Evolutionary conservation across 2,888 invertebrate genomes (phyloP).

Genomic region (Lithophane leautieri): DNA sequence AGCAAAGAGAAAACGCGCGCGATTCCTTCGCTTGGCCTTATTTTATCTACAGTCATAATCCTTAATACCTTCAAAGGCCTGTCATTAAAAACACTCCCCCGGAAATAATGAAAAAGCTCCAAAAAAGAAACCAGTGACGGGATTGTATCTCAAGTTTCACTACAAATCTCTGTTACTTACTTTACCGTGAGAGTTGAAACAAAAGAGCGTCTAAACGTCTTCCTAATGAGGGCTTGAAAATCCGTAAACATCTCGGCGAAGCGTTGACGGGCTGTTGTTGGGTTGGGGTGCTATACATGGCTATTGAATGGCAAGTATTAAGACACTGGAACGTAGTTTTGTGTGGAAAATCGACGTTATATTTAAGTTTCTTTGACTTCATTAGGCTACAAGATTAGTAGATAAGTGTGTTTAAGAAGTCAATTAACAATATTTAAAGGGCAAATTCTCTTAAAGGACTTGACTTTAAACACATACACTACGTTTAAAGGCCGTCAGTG

Average conservation of each 20-base stretch:
- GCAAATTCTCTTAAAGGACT: not conserved
- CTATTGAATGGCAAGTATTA: constrained; percentile 3
- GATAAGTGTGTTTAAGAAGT: not conserved
- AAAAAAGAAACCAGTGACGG: not conserved
- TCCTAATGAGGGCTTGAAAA: constrained; percentile 50
- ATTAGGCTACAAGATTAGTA: too few relatives aligned
- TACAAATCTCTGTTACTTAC: constrained; percentile 27
- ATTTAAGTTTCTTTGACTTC: not conserved
- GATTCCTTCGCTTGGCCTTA: not conserved
- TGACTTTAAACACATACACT: too few relatives aligned
- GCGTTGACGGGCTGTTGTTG: constrained; percentile 19
- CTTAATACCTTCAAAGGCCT: not conserved
- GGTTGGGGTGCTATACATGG: not conserved
- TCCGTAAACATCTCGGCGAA: constrained; percentile 38
- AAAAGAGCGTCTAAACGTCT: constrained; percentile 39
- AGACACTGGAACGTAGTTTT: not conserved
- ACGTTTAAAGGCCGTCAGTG: too few relatives aligned
- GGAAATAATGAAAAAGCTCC: not conserved
- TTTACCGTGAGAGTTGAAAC: constrained; percentile 35
- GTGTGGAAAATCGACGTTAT: not conserved
- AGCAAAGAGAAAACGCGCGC: not conserved
- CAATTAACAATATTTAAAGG: not conserved
- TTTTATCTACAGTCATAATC: too few relatives aligned
- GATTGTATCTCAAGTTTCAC: constrained; percentile 16
- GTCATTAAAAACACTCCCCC: not conserved